Evolutionary conservation across 2,888 invertebrate species (phyloP).

Genomic region (Hemistola chrysoprasaria): DNA sequence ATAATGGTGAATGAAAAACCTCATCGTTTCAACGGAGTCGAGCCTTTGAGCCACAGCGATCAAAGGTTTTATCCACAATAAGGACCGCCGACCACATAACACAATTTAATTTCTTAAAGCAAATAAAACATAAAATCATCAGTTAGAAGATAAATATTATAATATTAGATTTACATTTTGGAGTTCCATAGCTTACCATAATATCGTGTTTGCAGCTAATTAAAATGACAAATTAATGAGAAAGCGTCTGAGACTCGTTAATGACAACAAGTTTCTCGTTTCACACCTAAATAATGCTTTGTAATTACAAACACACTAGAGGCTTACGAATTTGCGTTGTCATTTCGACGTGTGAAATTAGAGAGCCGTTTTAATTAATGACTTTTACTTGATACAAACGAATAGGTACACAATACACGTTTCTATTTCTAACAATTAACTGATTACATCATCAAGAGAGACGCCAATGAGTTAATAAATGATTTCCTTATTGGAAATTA

Average conservation of each 20-base stretch:
- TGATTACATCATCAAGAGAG: conserved; percentile 18
- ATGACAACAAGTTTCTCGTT: conserved; percentile 59
- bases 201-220: conserved; percentile 51
- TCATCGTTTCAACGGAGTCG: conserved; percentile 35
- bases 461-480: conserved; percentile 9
- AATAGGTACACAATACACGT: conserved; percentile 39
- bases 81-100: conserved; percentile 53
- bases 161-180: conserved; percentile 44
- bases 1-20: conserved; percentile 44
- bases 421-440: conserved; percentile 34
- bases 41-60: conserved; percentile 43
- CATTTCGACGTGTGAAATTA: conserved; percentile 64
- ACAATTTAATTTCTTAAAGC: conserved; percentile 55
- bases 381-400: conserved; percentile 54
- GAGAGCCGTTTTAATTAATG: conserved; percentile 69
- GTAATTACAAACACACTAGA: conserved; percentile 62
- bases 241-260: conserved; percentile 53
- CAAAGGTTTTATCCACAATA: conserved; percentile 44
- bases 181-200: conserved; percentile 19
- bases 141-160: conserved; percentile 50
- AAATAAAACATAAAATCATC: conserved; percentile 67
- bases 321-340: conserved; percentile 65
- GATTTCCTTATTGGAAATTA: conserved; percentile 4
- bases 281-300: conserved; percentile 56
- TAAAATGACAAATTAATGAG: conserved; percentile 66